These are phyloP conservation scores for Rhopilema esculentum DNA, from an alignment of 30 jellyfish, hydroid and myxozoan species.

Conservation along the genomic window DNA sequence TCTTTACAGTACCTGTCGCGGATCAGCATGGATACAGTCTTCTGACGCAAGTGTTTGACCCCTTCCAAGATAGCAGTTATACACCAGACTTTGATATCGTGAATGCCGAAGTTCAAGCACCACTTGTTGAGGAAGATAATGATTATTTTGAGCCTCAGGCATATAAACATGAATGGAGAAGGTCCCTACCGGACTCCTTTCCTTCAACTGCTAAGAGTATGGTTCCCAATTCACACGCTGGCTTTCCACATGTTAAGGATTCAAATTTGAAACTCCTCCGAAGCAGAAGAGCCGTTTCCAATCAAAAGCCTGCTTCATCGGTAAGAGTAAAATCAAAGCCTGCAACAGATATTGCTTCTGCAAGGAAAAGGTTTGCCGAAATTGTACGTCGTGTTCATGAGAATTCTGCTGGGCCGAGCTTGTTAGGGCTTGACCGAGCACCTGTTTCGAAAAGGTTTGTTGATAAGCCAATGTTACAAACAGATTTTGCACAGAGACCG, in stretches of 20 bases:
- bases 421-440: slow-evolving; percentile 2
- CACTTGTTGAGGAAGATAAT: slow-evolving; percentile 43
- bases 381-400: slow-evolving; percentile 40
- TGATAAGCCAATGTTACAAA: not conserved
- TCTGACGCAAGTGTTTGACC: slow-evolving; percentile 50
- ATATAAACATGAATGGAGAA: slow-evolving; percentile 37
- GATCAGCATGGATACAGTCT: slow-evolving; percentile 74
- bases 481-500: not conserved
- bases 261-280: slow-evolving; percentile 9
- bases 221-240: not conserved
- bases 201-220: not conserved
- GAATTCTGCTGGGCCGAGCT: slow-evolving; percentile 15
- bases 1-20: slow-evolving; percentile 74
- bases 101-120: slow-evolving; percentile 57
- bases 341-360: slow-evolving; percentile 31
- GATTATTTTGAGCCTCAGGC: slow-evolving; percentile 61
- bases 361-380: slow-evolving; percentile 44
- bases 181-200: slow-evolving; percentile 45
- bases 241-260: not conserved
- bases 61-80: slow-evolving; percentile 62
- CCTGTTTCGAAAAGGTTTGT: not conserved
- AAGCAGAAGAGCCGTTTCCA: slow-evolving; percentile 22
- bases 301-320: not conserved
- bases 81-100: slow-evolving; percentile 54
- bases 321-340: slow-evolving; percentile 4